Base-by-base conservation (phyloP, 2,797 vertebrate genomes). In the Coendou prehensilis region DNA sequence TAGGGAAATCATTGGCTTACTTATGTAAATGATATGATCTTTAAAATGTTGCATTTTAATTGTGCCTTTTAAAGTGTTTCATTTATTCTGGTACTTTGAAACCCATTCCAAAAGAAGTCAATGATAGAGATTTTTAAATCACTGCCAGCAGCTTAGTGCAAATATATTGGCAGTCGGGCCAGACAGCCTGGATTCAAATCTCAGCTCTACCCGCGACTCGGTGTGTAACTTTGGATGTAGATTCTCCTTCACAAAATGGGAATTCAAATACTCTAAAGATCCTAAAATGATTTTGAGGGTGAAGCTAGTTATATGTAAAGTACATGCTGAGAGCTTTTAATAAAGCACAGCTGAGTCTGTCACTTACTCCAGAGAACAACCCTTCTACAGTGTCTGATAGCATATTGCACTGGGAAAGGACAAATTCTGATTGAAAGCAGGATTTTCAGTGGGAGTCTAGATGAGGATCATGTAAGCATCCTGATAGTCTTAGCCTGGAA, bases 1-100 rank as follows among this genome's bases (percentile, higher is more conserved):
- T 50, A 91, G 56, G 82, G 15, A 80, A 89, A 92, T 23, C 71
- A 61, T 11, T 69, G 59, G 67, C 71, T 87, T 47, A 87, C 59
- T 80, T 92, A 78, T 78, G 50, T 73, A 64, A 96, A 87, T 64
- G 57, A 71, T 56, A 88, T 0, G 28, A 83, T 92, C 20, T 59
- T 90, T 52, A n/a, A 87, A 87, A 91, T 92, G 28, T 18, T 85
- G 9, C 23, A 50, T 87, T 92, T 45, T 81, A 92, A 83, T 89
- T 80, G 23, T 75, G 20, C 2, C 33, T 69, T 94, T 78, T 33
- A 17, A 91, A 80, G n/a, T 37, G 57, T 28, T 93, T 92, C 57
- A 81, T 92, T 95, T 90, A 92, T 84, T 93, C 15, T 71, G 41
- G 78, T 61, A 3, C 41, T 83, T 88, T 89, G 64, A 96, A 80